These are phyloP conservation scores for Nectonema munidae DNA, from an alignment of 2,888 invertebrate species.

Conservation along the genomic window DNA sequence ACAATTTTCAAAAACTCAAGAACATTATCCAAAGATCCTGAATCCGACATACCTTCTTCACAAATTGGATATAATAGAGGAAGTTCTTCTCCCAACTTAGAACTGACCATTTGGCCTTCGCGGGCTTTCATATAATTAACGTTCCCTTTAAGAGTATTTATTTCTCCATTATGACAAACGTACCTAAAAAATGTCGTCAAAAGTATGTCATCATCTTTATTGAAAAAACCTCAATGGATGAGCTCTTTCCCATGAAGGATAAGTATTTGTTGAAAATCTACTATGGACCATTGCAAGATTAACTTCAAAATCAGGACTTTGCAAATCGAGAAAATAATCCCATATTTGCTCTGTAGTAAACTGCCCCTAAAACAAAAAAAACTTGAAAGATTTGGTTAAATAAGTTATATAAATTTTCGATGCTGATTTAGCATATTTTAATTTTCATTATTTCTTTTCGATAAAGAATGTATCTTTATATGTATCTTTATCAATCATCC, in stretches of 20 bases:
- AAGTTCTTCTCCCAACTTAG: constrained; percentile 42
- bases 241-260: constrained; percentile 94
- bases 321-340: constrained; percentile 36
- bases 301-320: constrained; percentile 38
- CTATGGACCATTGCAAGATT: constrained; percentile 86
- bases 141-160: constrained; percentile 87
- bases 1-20: constrained; percentile 77
- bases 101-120: constrained; percentile 76
- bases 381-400: constrained; percentile 6
- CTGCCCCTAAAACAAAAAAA: constrained; percentile 33
- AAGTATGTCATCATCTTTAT: constrained; percentile 2
- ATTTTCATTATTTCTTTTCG: too few species aligned
- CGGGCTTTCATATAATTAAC: constrained; percentile 92
- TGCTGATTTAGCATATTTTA: not conserved
- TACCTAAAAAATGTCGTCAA: constrained; percentile 10
- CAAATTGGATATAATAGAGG: constrained; percentile 75
- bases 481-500: too few species aligned
- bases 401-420: too few species aligned
- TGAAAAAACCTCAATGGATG: constrained; percentile 51
- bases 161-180: constrained; percentile 62
- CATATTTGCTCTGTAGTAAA: constrained; percentile 73
- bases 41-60: constrained; percentile 82
- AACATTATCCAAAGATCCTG: constrained; percentile 84
- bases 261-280: constrained; percentile 91
- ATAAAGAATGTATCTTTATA: too few species aligned